Evolutionary conservation across 1,140 invertebrate genomes (phyloP).

Genomic region (Palaemon carinicauda): DNA sequence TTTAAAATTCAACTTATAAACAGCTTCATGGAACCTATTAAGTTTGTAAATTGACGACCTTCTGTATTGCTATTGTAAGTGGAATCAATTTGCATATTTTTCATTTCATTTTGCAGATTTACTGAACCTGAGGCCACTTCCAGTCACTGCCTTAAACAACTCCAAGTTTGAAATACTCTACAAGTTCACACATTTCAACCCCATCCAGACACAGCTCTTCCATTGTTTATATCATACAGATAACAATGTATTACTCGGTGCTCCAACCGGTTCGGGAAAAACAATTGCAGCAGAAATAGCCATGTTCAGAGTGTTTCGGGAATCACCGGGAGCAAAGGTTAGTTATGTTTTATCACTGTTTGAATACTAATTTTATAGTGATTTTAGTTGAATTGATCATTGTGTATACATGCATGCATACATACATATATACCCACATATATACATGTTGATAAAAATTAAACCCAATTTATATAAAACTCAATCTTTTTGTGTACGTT

Average conservation of each 20-base stretch:
- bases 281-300: conserved; percentile 98
- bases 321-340: conserved; percentile 85
- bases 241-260: conserved; percentile 92
- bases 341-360: neutral
- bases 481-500: neutral
- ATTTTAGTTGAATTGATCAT: too few relatives aligned
- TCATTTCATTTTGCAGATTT: conserved; percentile 73
- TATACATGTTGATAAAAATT: too few relatives aligned
- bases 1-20: too few relatives aligned
- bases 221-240: conserved; percentile 96
- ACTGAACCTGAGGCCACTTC: conserved; percentile 88
- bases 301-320: conserved; percentile 91
- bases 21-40: too few relatives aligned
- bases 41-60: too few relatives aligned
- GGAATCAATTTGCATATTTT: too few relatives aligned
- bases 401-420: too few relatives aligned
- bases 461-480: too few relatives aligned
- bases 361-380: too few relatives aligned
- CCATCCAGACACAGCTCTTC: conserved; percentile 99
- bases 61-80: too few relatives aligned
- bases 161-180: conserved; percentile 82
- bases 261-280: conserved; percentile 98
- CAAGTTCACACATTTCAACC: conserved; percentile 95
- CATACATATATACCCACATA: too few relatives aligned
- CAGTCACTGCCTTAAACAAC: conserved; percentile 84